A percentile compares a stretch with the other conserved stretches of the same genome.
phyloP scores from a whole-genome alignment of 2,888 invertebrate genomes.

The Hirudinaria manillensis region DNA sequence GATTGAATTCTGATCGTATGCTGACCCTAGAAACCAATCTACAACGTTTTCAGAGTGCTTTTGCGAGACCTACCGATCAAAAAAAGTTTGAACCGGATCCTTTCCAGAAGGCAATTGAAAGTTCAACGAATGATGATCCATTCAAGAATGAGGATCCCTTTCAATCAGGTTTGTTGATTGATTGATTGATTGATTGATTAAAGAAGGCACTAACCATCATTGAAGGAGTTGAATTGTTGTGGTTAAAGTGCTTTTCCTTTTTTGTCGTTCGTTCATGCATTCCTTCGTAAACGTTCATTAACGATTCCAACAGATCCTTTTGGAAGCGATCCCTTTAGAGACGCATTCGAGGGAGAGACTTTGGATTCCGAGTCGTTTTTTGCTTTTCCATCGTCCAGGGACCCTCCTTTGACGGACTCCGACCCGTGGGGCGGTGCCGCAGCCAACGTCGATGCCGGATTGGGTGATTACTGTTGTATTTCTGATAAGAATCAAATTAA shows the following conservation, averaged over 20 bases:
- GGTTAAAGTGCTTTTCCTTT: too few relatives aligned
- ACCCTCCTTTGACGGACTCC: neutral
- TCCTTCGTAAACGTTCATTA: too few relatives aligned
- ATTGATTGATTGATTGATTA: too few relatives aligned
- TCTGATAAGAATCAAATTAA: too few relatives aligned
- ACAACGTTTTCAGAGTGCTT: too few relatives aligned
- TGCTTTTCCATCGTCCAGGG: neutral
- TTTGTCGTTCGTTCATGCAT: too few relatives aligned
- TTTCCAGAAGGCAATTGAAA: conserved; percentile 38
- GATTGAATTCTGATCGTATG: too few relatives aligned
- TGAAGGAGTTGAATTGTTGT: too few relatives aligned
- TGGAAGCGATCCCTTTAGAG: conserved; percentile 33
- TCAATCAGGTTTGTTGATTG: conserved; percentile 35
- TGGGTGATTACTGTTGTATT: neutral
- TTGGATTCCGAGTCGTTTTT: conserved; percentile 26
- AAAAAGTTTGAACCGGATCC: conserved; percentile 7
- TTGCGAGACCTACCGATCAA: too few relatives aligned
- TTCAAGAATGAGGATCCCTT: conserved; percentile 58
- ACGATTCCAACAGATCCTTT: conserved; percentile 33
- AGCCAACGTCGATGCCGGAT: neutral
- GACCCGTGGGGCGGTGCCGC: conserved; percentile 7
- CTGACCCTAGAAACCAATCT: too few relatives aligned
- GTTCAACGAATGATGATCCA: conserved; percentile 49
- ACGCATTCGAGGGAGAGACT: conserved; percentile 28
- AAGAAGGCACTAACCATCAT: too few relatives aligned